Evolutionary conservation across 2,797 vertebrate species (phyloP).

Genomic region (Hozukius guyotensis): DNA sequence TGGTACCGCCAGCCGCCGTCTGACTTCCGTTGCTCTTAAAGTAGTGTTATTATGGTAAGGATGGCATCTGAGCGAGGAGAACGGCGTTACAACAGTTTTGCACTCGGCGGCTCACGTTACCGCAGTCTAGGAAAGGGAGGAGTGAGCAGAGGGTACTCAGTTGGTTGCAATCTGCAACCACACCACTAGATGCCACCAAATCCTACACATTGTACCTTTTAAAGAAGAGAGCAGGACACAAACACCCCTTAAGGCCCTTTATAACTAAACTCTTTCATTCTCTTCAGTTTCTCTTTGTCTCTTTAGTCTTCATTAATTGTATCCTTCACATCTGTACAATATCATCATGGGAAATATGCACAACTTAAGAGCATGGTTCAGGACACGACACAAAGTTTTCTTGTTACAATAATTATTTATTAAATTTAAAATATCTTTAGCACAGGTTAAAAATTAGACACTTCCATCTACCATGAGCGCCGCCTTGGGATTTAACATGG

Average conservation of each 20-base stretch:
- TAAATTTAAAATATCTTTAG: conserved; percentile 90
- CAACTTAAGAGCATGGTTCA: background rate
- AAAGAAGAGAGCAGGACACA: conserved; percentile 26
- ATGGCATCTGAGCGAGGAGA: no score
- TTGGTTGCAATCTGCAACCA: no score
- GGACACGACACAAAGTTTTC: conserved; percentile 58
- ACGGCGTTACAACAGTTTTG: rapidly evolving
- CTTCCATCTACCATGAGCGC: conserved; percentile 83
- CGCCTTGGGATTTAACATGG: conserved; percentile 76
- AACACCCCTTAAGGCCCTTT: conserved; percentile 57
- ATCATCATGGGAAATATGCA: background rate
- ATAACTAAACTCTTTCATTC: conserved; percentile 61
- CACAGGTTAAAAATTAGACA: conserved; percentile 89
- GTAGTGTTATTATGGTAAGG: no score
- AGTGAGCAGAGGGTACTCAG: no score
- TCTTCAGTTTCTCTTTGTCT: background rate
- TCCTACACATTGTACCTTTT: background rate
- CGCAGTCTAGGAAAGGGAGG: no score
- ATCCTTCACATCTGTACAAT: background rate
- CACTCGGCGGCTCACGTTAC: no score
- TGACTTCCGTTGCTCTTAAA: no score
- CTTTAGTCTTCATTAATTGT: background rate
- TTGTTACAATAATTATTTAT: conserved; percentile 90
- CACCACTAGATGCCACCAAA: no score
- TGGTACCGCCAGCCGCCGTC: rapidly evolving